These are phyloP conservation scores for Nibea albiflora DNA, from an alignment of 2,113 vertebrate genomes.

Conservation along the genomic window DNA sequence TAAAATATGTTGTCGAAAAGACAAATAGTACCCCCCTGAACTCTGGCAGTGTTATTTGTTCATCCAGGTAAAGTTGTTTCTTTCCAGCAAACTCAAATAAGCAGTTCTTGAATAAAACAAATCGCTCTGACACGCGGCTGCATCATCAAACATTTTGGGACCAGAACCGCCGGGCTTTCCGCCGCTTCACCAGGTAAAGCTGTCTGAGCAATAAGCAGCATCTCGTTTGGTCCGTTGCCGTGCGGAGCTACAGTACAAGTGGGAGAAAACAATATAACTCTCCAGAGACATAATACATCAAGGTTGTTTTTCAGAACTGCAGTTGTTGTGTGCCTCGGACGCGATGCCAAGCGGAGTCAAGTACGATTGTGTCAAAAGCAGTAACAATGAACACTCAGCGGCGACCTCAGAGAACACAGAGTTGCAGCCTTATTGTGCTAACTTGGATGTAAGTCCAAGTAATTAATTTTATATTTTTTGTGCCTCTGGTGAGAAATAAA, in stretches of 20 bases:
- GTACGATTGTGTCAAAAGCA: slow-evolving; percentile 3
- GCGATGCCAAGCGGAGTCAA: slow-evolving; percentile 15
- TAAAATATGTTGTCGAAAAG: background rate
- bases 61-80: background rate
- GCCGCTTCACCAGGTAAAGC: background rate
- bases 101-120: slow-evolving; percentile 14
- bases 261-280: slow-evolving; percentile 32
- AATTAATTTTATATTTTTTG: slow-evolving; percentile 12
- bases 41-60: background rate
- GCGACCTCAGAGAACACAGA: slow-evolving; percentile 17
- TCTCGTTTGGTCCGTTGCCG: background rate
- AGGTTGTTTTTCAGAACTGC: slow-evolving; percentile 33
- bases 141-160: slow-evolving; percentile 27
- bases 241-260: background rate
- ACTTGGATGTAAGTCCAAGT: slow-evolving; percentile 8
- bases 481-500: background rate
- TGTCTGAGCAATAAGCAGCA: slow-evolving; percentile 32
- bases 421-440: background rate
- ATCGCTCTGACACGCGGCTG: slow-evolving; percentile 15
- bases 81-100: background rate
- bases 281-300: slow-evolving; percentile 23
- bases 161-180: slow-evolving; percentile 2
- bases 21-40: slow-evolving; percentile 1
- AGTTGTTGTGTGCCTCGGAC: slow-evolving; percentile 7
- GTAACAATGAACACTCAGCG: background rate